Conservation (phyloP, 2,797 vertebrate genomes). For the Lepilemur ruficaudatus region DNA sequence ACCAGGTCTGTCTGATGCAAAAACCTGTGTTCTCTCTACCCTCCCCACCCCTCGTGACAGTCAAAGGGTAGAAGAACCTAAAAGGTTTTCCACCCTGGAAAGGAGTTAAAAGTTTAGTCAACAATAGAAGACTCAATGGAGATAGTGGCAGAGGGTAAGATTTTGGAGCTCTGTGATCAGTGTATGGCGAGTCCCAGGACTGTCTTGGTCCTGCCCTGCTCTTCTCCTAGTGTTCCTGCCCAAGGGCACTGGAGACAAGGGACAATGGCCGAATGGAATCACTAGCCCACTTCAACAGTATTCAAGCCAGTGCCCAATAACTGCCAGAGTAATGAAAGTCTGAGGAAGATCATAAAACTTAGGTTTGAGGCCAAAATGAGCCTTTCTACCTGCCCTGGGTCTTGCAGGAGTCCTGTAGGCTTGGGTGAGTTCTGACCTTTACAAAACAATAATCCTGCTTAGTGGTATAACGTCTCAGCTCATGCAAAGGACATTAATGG, state of each 20-base stretch:
- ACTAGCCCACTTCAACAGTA: background rate
- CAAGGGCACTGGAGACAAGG: too few relatives aligned
- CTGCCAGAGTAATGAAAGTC: background rate
- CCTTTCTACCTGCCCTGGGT: background rate
- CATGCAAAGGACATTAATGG: background rate
- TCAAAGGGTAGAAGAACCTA: background rate
- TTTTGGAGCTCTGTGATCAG: background rate
- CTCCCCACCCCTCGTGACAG: background rate
- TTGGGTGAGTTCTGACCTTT: background rate
- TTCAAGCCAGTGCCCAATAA: background rate
- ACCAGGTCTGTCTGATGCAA: background rate
- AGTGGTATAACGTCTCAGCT: background rate
- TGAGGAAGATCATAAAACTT: background rate
- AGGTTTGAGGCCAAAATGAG: background rate
- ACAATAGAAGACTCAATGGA: background rate
- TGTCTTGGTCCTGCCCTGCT: background rate
- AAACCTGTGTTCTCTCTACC: background rate
- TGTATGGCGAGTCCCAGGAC: background rate
- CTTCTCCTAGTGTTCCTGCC: background rate
- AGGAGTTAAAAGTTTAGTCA: background rate
- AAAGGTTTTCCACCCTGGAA: background rate
- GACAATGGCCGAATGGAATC: background rate
- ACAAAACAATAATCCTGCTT: background rate
- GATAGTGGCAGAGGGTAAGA: background rate
- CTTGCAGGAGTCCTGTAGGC: background rate